A percentile compares a stretch with the other conserved stretches of the same genome.
Evolutionary conservation across 2,888 invertebrate species (phyloP).

Genomic region (Busseola fusca): DNA sequence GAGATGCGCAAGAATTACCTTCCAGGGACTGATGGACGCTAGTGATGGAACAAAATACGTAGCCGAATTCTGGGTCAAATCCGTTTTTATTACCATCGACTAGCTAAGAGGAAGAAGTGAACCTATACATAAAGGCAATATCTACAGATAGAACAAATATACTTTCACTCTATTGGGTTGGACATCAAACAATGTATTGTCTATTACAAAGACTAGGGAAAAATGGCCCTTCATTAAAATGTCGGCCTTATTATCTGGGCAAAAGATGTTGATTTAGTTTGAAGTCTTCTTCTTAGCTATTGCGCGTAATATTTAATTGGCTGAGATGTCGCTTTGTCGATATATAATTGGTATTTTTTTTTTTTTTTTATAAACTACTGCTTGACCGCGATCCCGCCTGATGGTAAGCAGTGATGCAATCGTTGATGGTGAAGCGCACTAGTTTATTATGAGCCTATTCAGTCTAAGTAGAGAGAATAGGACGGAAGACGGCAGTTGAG

Average conservation of each 20-base stretch:
- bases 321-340: conserved; percentile 38
- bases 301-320: conserved; percentile 50
- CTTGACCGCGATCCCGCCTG: too few species aligned
- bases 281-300: conserved; percentile 28
- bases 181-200: conserved; percentile 64
- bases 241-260: conserved; percentile 31
- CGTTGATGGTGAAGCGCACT: too few species aligned
- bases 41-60: not conserved
- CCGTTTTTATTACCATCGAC: not conserved
- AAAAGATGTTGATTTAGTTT: conserved; percentile 37
- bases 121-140: conserved; percentile 1
- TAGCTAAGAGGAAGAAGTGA: not conserved
- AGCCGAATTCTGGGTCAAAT: not conserved
- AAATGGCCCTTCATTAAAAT: conserved; percentile 32
- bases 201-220: conserved; percentile 42
- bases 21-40: not conserved
- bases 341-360: conserved; percentile 41
- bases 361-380: too few species aligned
- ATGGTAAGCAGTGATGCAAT: too few species aligned
- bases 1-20: too few species aligned
- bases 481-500: too few species aligned
- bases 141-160: conserved; percentile 31
- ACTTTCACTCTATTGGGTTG: conserved; percentile 55
- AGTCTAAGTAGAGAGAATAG: too few species aligned
- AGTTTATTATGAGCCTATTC: too few species aligned